phyloP scores from a whole-genome alignment of 2,113 vertebrate species.

The Tupaia chinensis region DNA sequence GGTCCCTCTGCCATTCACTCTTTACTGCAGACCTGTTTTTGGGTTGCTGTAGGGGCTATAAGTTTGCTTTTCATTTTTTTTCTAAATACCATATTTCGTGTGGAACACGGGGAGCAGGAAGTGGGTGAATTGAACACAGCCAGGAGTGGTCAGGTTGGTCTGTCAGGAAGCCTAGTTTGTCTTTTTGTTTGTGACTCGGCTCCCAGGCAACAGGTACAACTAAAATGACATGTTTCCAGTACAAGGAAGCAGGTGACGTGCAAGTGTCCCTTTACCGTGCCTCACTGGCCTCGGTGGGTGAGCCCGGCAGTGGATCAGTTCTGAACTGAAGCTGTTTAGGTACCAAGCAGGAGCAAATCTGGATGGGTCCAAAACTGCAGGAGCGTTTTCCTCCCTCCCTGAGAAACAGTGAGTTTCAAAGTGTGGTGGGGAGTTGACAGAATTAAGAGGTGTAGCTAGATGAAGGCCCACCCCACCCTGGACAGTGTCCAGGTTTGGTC shows the following conservation, averaged over 20 bases:
- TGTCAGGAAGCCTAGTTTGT: background rate
- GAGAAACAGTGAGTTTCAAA: background rate
- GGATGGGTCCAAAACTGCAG: background rate
- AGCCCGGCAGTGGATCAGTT: background rate
- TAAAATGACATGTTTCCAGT: too few species aligned
- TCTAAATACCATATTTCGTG: background rate
- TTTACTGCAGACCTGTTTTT: background rate
- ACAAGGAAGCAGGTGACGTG: rapidly evolving
- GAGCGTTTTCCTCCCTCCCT: background rate
- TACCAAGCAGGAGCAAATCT: background rate
- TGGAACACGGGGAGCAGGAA: background rate
- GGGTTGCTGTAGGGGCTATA: background rate
- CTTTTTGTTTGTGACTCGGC: background rate
- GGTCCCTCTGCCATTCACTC: too few species aligned
- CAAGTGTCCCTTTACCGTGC: rapidly evolving
- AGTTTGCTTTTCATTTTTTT: background rate
- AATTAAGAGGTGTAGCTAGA: background rate
- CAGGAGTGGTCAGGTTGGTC: background rate
- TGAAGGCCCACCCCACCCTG: background rate
- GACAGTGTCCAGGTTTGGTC: background rate
- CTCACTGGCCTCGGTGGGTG: background rate
- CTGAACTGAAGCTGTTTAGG: background rate
- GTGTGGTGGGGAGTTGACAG: background rate
- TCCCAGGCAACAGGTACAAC: background rate
- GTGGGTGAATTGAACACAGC: too few species aligned